Conservation (phyloP, 2,888 invertebrate genomes). For the Parascotia fuliginaria region DNA sequence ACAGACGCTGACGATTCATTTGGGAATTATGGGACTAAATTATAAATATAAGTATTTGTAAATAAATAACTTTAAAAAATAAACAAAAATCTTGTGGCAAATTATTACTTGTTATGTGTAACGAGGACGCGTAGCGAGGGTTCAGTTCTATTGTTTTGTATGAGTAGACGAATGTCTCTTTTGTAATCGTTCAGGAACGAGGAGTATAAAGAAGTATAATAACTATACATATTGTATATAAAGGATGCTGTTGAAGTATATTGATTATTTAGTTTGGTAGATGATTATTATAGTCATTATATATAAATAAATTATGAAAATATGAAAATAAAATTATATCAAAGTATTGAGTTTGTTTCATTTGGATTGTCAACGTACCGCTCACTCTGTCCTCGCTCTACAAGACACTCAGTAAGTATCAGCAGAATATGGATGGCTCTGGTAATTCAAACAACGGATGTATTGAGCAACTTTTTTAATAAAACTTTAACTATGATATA, state of each 20-base stretch:
- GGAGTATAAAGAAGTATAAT: constrained; percentile 62
- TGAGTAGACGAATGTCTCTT: constrained; percentile 63
- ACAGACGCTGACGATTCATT: constrained; percentile 66
- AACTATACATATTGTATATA: constrained; percentile 85
- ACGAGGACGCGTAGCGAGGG: constrained; percentile 64
- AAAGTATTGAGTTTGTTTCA: constrained; percentile 53
- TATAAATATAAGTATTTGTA: constrained; percentile 79
- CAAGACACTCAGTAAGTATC: too few species aligned
- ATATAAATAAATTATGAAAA: constrained; percentile 78
- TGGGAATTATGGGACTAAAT: constrained; percentile 84
- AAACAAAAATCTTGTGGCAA: constrained; percentile 79
- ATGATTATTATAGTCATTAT: constrained; percentile 84
- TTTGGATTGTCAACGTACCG: too few species aligned
- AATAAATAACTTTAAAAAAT: constrained; percentile 71
- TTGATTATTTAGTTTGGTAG: constrained; percentile 83
- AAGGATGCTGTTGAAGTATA: constrained; percentile 84
- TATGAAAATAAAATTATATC: constrained; percentile 83
- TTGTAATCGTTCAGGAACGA: constrained; percentile 64
- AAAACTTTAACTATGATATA: constrained; percentile 81
- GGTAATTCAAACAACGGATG: constrained; percentile 38
- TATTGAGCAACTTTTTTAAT: constrained; percentile 84
- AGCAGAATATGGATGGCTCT: too few species aligned
- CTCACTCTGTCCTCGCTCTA: too few species aligned
- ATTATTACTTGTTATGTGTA: constrained; percentile 80
- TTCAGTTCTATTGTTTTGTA: constrained; percentile 77